Conservation (phyloP, 2,797 vertebrate genomes). For the Malurus splendens region DNA sequence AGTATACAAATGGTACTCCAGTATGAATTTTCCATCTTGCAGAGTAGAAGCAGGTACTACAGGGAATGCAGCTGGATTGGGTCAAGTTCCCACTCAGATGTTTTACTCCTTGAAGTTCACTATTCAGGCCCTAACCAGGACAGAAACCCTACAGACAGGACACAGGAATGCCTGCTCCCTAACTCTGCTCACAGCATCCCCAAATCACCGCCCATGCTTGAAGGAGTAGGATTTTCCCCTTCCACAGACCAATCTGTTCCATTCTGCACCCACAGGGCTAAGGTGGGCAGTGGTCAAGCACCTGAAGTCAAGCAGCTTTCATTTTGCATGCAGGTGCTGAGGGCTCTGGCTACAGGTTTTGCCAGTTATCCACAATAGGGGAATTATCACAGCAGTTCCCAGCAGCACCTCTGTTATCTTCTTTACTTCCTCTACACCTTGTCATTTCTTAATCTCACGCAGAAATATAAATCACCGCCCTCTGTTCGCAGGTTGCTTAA, state of each 20-base stretch:
- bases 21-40: not conserved
- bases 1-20: not conserved
- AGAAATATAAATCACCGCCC: not conserved
- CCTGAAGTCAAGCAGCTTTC: not conserved
- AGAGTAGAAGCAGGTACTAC: not conserved
- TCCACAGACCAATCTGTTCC: not conserved
- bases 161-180: not conserved
- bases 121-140: not conserved
- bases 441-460: not conserved
- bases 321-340: not conserved
- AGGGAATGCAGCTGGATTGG: not conserved
- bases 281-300: accelerated
- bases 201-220: accelerated
- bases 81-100: not conserved
- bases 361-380: not conserved
- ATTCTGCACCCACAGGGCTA: not conserved
- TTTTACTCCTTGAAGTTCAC: not conserved
- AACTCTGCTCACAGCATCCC: not conserved
- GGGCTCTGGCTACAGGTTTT: not conserved
- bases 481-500: not conserved
- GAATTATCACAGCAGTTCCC: not conserved
- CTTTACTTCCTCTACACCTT: slow-evolving; percentile 12
- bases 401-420: not conserved
- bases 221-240: not conserved
- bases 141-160: not conserved